A percentile compares a stretch with the other conserved stretches of the same genome.
Evolutionary conservation across 2,888 invertebrate species (phyloP).

Genomic region (Clepsis dumicolana): DNA sequence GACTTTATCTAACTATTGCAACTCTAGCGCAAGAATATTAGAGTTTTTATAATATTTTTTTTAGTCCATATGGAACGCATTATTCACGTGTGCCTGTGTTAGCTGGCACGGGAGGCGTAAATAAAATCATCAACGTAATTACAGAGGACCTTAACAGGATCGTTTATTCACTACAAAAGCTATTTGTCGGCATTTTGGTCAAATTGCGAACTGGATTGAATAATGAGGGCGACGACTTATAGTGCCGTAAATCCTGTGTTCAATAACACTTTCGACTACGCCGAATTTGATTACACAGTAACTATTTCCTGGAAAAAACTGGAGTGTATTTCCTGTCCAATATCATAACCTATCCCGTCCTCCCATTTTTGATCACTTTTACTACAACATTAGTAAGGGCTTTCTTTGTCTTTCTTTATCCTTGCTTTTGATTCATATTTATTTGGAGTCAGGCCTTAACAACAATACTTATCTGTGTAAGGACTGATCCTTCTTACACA

Average conservation of each 20-base stretch:
- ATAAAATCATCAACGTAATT: conserved; percentile 42
- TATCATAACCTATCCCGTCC: not conserved
- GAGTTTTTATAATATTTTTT: no score
- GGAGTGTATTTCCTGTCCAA: not conserved
- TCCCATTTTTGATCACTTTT: no score
- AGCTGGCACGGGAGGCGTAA: conserved; percentile 2
- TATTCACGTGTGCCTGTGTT: not conserved
- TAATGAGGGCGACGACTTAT: conserved; percentile 53
- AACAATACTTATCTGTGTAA: no score
- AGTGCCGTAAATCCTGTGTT: conserved; percentile 37
- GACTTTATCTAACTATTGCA: no score
- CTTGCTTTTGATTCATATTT: not conserved
- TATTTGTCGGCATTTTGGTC: conserved; percentile 61
- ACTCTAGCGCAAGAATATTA: no score
- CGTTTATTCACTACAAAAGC: conserved; percentile 60
- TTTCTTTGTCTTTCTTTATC: not conserved
- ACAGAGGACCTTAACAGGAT: conserved; percentile 29
- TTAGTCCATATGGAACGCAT: no score
- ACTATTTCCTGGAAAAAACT: not conserved
- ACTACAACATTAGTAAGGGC: no score
- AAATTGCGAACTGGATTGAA: conserved; percentile 64
- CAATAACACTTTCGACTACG: conserved; percentile 18
- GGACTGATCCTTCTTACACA: no score
- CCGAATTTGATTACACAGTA: not conserved
- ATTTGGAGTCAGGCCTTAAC: no score